These are phyloP conservation scores for Palythoa caribaeorum DNA, from an alignment of 92 coral and sea anemone genomes.

Conservation along the genomic window DNA sequence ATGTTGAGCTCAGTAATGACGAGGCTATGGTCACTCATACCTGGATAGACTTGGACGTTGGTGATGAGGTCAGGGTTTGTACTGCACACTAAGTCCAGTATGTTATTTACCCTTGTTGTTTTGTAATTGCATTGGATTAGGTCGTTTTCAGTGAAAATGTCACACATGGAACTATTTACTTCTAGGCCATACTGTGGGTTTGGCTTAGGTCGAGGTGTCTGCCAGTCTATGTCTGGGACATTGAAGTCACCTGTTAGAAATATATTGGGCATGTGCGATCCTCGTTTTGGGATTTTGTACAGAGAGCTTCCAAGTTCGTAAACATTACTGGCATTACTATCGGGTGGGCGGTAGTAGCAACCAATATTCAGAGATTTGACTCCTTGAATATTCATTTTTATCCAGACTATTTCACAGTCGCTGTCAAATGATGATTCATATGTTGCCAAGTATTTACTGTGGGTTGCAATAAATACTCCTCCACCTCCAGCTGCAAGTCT, in stretches of 20 bases:
- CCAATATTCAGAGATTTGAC: not conserved
- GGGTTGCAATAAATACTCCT: not conserved
- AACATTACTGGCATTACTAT: not conserved
- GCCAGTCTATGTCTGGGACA: slow-evolving; percentile 11
- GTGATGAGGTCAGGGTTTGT: slow-evolving; percentile 32
- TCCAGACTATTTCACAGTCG: slow-evolving; percentile 1
- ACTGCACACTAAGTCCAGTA: not conserved
- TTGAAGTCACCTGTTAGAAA: slow-evolving; percentile 20
- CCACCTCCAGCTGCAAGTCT: slow-evolving; percentile 8
- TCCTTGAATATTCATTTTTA: slow-evolving; percentile 7
- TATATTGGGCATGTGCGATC: too few species aligned
- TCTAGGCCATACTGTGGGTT: slow-evolving; percentile 9
- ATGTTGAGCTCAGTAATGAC: too few species aligned
- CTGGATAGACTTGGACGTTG: not conserved
- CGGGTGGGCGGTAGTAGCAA: slow-evolving; percentile 5
- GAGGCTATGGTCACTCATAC: slow-evolving; percentile 5
- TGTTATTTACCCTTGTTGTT: not conserved
- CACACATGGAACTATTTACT: not conserved
- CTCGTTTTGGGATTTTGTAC: too few species aligned
- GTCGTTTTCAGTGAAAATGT: not conserved
- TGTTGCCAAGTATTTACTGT: not conserved
- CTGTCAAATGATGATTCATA: slow-evolving; percentile 10
- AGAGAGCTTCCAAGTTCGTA: too few species aligned
- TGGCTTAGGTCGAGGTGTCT: not conserved
- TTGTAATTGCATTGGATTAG: not conserved